Evolutionary conservation across 2,797 vertebrate genomes (phyloP).

Genomic region (Squalus acanthias): DNA sequence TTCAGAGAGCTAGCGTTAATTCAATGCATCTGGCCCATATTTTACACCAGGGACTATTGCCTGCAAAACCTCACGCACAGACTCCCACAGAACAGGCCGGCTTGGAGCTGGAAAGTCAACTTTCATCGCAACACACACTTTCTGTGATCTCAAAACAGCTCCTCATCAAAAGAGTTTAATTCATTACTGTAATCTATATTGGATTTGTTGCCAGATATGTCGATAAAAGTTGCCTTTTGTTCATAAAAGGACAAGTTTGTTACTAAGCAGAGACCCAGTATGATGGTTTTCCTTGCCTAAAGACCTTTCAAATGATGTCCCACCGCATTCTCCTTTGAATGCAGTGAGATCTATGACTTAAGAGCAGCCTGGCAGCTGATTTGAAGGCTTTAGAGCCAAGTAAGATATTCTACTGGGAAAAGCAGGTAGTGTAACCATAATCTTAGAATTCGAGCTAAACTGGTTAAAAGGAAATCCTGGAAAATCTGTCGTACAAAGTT

Average conservation of each 20-base stretch:
- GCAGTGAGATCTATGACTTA: neutral
- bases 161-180: neutral
- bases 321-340: neutral
- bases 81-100: neutral
- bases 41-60: constrained; percentile 16
- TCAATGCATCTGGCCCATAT: constrained; percentile 33
- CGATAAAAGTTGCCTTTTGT: neutral
- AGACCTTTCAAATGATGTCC: neutral
- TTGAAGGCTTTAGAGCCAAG: neutral
- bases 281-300: neutral
- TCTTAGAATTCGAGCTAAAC: neutral
- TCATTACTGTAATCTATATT: neutral
- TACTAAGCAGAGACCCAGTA: neutral
- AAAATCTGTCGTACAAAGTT: neutral
- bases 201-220: neutral
- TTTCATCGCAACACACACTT: neutral
- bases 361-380: neutral
- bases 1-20: neutral
- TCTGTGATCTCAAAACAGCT: neutral
- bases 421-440: neutral
- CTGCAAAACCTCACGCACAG: neutral
- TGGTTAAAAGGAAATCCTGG: neutral
- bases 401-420: neutral
- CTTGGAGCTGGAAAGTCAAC: neutral
- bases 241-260: constrained; percentile 1